These are phyloP conservation scores for Drosophila pseudotalamancana DNA, from an alignment of 2,888 invertebrate genomes.

Conservation along the genomic window DNA sequence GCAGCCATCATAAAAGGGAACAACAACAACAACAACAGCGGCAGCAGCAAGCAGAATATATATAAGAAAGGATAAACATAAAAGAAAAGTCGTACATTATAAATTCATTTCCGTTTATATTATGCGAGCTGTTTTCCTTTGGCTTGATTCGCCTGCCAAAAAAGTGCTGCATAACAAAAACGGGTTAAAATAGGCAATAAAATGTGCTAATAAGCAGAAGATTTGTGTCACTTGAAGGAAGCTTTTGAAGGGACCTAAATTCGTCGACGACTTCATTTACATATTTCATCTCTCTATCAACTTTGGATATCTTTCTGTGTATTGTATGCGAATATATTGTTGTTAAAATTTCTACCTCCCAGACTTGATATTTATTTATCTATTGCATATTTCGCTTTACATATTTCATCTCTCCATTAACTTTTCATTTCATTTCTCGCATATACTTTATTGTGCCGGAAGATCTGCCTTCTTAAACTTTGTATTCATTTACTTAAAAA, in stretches of 20 bases:
- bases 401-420: too few relatives aligned
- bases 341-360: too few relatives aligned
- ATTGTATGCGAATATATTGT: neutral
- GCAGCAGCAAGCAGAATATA: conserved; percentile 5
- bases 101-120: conserved; percentile 73
- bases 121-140: conserved; percentile 43
- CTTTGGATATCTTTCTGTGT: neutral
- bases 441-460: too few relatives aligned
- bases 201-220: conserved; percentile 72
- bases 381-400: too few relatives aligned
- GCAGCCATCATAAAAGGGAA: conserved; percentile 29
- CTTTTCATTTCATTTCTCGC: too few relatives aligned
- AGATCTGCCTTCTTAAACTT: too few relatives aligned
- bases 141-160: neutral
- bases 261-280: conserved; percentile 29
- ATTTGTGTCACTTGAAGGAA: conserved; percentile 55
- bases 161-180: conserved; percentile 23
- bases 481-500: too few relatives aligned
- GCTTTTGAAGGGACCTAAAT: neutral
- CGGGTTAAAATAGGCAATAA: conserved; percentile 57
- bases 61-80: conserved; percentile 35
- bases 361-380: too few relatives aligned
- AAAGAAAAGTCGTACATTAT: conserved; percentile 61
- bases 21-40: too few relatives aligned
- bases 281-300: conserved; percentile 16